Percentiles rank a stretch among this genome's conserved stretches.
These are phyloP conservation scores for Pterocles gutturalis DNA, from an alignment of 2,113 vertebrate species.

Conservation along the genomic window DNA sequence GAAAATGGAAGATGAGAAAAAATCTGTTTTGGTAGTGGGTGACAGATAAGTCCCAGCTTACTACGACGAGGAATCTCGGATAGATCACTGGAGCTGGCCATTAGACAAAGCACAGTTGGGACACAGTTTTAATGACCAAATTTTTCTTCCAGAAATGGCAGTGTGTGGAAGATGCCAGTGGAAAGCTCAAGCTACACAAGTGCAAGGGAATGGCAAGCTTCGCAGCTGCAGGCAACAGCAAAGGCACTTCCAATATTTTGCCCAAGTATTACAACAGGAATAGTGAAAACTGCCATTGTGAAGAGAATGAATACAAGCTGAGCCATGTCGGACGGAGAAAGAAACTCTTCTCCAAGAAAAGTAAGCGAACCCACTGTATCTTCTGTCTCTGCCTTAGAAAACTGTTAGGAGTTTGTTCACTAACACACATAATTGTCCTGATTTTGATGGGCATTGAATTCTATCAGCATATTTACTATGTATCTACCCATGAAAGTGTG, in stretches of 20 bases:
- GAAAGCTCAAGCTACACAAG: conserved; percentile 92
- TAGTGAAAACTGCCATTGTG: conserved; percentile 81
- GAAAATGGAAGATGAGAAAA: background rate
- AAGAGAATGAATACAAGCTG: conserved; percentile 74
- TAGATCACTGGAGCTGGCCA: background rate
- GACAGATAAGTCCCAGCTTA: background rate
- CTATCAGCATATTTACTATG: background rate
- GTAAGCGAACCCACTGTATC: conserved; percentile 68
- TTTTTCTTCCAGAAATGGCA: conserved; percentile 91
- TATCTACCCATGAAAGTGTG: background rate
- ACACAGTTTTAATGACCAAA: background rate
- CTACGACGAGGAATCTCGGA: background rate
- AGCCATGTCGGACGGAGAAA: conserved; percentile 78
- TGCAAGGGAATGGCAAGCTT: conserved; percentile 86
- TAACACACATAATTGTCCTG: background rate
- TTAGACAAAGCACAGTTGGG: background rate
- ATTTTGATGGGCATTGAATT: background rate
- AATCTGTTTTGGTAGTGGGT: background rate
- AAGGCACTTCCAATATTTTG: conserved; percentile 80
- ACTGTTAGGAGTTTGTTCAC: background rate
- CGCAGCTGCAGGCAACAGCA: conserved; percentile 64
- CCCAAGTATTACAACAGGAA: conserved; percentile 75
- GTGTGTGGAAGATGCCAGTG: conserved; percentile 91
- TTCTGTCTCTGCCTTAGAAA: background rate
- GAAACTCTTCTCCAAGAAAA: conserved; percentile 87